Conservation (phyloP, 2,888 invertebrate genomes). For the Sialis fuliginosa region DNA sequence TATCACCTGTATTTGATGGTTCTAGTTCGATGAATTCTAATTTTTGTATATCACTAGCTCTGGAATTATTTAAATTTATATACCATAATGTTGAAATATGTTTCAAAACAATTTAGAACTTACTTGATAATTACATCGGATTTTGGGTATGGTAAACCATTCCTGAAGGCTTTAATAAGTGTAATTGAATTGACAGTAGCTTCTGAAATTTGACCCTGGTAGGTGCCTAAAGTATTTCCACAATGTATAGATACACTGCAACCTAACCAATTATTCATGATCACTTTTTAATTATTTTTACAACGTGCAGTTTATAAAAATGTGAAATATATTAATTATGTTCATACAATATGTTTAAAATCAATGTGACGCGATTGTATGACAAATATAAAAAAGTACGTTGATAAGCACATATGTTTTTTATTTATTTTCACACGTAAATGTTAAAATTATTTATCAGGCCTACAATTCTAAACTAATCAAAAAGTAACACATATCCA, state of each 20-base stretch:
- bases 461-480: too few species aligned
- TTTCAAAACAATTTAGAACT: slow-evolving; percentile 10
- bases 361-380: not conserved
- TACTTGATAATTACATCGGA: slow-evolving; percentile 45
- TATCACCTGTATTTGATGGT: slow-evolving; percentile 20
- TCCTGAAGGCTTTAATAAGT: slow-evolving; percentile 63
- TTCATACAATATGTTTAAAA: not conserved
- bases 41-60: slow-evolving; percentile 55
- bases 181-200: slow-evolving; percentile 56
- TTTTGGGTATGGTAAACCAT: slow-evolving; percentile 48
- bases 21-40: slow-evolving; percentile 56
- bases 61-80: slow-evolving; percentile 19
- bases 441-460: too few species aligned
- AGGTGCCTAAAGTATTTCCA: slow-evolving; percentile 55
- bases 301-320: not conserved
- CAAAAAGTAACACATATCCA: too few species aligned
- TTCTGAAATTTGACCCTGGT: slow-evolving; percentile 60
- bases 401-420: too few species aligned
- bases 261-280: slow-evolving; percentile 50
- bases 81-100: not conserved
- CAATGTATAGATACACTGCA: slow-evolving; percentile 74
- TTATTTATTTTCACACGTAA: too few species aligned
- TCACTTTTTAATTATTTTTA: slow-evolving; percentile 7
- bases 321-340: not conserved
- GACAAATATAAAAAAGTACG: not conserved